phyloP scores from a whole-genome alignment of 2,797 vertebrate species.

The Champsocephalus esox region DNA sequence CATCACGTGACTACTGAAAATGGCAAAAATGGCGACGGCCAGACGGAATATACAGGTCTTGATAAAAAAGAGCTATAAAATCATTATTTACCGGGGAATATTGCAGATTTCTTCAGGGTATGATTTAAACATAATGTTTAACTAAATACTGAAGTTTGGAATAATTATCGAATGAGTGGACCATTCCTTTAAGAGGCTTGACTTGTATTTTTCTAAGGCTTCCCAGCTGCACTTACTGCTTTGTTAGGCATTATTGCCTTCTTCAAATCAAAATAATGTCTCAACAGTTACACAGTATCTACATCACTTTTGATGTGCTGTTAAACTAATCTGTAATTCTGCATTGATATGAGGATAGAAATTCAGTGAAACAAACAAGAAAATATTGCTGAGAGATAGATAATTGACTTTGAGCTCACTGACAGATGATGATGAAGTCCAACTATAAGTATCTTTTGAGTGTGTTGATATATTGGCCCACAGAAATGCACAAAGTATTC shows the following conservation, averaged over 20 bases:
- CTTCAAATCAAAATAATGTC: not conserved
- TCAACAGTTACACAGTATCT: not conserved
- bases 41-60: no score
- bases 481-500: no score
- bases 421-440: not conserved
- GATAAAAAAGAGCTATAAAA: no score
- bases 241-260: not conserved
- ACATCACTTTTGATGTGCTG: not conserved
- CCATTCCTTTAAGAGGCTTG: not conserved
- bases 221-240: not conserved
- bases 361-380: not conserved
- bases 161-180: no score
- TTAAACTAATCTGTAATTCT: not conserved
- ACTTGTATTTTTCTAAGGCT: not conserved
- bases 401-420: not conserved
- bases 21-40: no score
- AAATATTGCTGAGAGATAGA: not conserved
- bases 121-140: no score
- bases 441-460: no score
- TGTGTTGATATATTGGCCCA: no score
- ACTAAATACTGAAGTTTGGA: no score
- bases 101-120: no score
- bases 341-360: not conserved
- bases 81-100: no score
- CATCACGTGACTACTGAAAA: no score